Evolutionary conservation across 1,140 invertebrate species (phyloP), one percentile per base, ranked within the genome.

Genomic region (Schlechtendalia chinensis): DNA sequence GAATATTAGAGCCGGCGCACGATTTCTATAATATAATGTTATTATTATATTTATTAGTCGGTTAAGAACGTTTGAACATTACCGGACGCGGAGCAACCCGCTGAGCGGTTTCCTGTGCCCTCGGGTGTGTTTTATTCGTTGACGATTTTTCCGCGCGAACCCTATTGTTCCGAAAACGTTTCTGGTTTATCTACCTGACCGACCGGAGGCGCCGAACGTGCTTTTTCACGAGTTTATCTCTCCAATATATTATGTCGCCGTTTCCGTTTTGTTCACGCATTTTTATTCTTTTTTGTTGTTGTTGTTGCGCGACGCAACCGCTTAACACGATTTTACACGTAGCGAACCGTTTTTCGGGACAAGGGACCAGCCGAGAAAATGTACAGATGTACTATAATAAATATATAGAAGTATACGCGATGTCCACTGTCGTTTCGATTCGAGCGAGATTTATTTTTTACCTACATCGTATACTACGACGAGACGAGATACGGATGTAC

Each of bases 181-280:
- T 39, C 8, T 16, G 59, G 32, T 45, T 39, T 65, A 39, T 65
- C n/a, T 32, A 39, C 61, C 65, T 47, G 12, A 39, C 39, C 27
- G n/a, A 12, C 24, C 32, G 17, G 19, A 12, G 39, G 47, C 65
- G 39, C 24, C 65, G 65, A 50, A 69, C 65, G 65, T 69, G 65
- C 65, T 45, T 69, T 69, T 69, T 24, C 65, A 50, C 45, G 45
- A n/a, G 45, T 69, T 39, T 69, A 47, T 69, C 45, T 3, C 22
- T 69, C 45, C n/a, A 5, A 29, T 19, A 29, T 27, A 27, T n/a
- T 65, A 27, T 29, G 16, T 29, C 14, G 27, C 11, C 32, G 32
- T 39, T 39, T 39, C 32, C 3, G 32, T n/a, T n/a, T n/a, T n/a
- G 32, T 39, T 39, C 32, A 39, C 32, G 8, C 32, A n/a, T n/a